Conservation (phyloP, 92 coral and sea anemone genomes). For the Montipora capitata region DNA sequence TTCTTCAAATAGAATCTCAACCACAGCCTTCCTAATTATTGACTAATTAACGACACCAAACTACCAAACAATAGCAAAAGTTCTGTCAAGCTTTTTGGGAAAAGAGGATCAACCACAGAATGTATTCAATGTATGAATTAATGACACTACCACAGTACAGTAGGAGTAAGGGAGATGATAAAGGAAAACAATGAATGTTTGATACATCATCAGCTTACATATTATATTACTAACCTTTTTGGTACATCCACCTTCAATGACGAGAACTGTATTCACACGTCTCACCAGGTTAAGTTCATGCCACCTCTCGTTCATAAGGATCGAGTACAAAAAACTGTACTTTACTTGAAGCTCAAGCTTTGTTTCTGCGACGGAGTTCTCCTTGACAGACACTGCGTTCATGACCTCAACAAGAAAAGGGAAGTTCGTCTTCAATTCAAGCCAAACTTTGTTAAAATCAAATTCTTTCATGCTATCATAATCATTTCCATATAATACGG, state of each 20-base stretch:
- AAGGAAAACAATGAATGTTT: not conserved
- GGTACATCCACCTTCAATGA: constrained; percentile 86
- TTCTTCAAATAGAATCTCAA: constrained; percentile 13
- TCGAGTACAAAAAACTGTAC: constrained; percentile 75
- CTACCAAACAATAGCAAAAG: constrained; percentile 2
- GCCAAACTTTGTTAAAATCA: constrained; percentile 59
- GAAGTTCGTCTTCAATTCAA: constrained; percentile 60
- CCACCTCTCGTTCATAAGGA: constrained; percentile 85
- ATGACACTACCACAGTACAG: not conserved
- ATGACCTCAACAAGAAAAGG: constrained; percentile 68
- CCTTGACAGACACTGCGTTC: constrained; percentile 78
- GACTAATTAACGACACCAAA: constrained; percentile 1
- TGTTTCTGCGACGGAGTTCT: constrained; percentile 45
- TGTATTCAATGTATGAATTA: not conserved
- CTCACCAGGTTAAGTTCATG: constrained; percentile 83
- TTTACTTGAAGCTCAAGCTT: constrained; percentile 62
- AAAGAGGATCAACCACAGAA: not conserved
- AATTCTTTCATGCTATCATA: constrained; percentile 64
- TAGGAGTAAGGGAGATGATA: not conserved
- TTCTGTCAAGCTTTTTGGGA: not conserved
- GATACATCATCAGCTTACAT: not conserved
- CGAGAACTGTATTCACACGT: constrained; percentile 79
- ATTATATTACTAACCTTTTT: constrained; percentile 70
- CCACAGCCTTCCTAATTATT: constrained; percentile 3
- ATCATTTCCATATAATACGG: constrained; percentile 35